phyloP scores from a whole-genome alignment of 2,797 vertebrate genomes.

The Phoeniculus purpureus region DNA sequence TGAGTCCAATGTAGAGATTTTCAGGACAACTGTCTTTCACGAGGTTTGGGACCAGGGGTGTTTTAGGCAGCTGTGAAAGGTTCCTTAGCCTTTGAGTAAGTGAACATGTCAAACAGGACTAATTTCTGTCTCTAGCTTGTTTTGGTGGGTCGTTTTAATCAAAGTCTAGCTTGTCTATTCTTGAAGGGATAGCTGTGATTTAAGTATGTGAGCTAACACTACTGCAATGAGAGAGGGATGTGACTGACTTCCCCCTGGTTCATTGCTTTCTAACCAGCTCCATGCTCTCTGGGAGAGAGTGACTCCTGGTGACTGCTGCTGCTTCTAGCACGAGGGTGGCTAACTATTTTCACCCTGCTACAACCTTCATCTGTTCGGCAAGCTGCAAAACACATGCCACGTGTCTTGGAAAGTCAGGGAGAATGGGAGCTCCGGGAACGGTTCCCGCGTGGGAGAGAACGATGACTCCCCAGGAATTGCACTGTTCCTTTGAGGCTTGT shows the following conservation, averaged over 20 bases:
- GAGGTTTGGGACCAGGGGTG: background rate
- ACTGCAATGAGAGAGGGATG: fast-evolving
- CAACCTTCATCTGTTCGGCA: slow-evolving; percentile 20
- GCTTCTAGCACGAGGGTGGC: background rate
- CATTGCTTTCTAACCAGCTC: background rate
- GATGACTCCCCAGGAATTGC: slow-evolving; percentile 44
- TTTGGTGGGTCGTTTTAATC: background rate
- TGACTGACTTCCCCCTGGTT: background rate
- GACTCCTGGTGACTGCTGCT: background rate
- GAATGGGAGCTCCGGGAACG: slow-evolving; percentile 20
- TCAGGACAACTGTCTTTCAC: background rate
- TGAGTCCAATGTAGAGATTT: background rate
- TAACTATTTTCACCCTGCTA: background rate
- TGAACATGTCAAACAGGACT: background rate
- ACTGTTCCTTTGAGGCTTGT: slow-evolving; percentile 10
- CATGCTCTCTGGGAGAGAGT: background rate
- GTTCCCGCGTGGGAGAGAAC: background rate
- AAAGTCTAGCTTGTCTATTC: background rate
- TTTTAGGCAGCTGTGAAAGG: background rate
- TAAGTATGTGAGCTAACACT: background rate
- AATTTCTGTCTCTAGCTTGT: background rate
- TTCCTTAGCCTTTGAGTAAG: background rate
- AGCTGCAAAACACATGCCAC: background rate
- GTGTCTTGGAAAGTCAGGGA: slow-evolving; percentile 29
- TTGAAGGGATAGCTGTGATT: background rate